Evolutionary conservation across 2,797 vertebrate genomes (phyloP), one percentile per base, ranked within the genome.

Genomic region (Mallotus villosus): DNA sequence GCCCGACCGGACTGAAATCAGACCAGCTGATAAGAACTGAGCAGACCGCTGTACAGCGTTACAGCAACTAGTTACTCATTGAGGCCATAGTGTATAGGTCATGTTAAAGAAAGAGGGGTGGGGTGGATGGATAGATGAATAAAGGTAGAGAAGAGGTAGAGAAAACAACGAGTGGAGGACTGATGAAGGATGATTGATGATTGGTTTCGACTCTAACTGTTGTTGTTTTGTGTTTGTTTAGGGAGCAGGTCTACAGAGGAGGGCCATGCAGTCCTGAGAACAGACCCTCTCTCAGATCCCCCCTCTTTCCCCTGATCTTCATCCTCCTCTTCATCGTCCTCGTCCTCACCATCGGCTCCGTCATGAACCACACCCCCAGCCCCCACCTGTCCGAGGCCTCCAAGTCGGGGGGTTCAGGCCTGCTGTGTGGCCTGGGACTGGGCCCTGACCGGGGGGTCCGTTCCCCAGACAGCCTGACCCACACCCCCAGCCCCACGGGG

Each of bases 311-410:
- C 49, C 27, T n/a, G 51, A 71, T 67, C 12, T 41, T 41, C 37
- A 41, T 41, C 37, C 37, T 41, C 37, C 37, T 11, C 37, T 41
- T 41, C 37, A 41, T 41, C 37, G 8, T 41, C 37, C 37, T 41
- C 37, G 37, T 12, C 37, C 37, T 41, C 37, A 53, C 74, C 82
- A 70, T 72, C 74, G 76, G 27, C 71, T 79, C 70, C 69, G 32
- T 79, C 86, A 98, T 98, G 97, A 98, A 95, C 88, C 97, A 97
- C 78, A 95, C 94, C 1, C 88, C 94, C 51, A 94, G 95, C 58
- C 93, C 95, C 0, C 94, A 93, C 78, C 89, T 96, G 86, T 92
- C 94, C 0, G 94, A 97, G 49, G 90, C 94, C 0, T 90, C 94
- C 21, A 96, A 94, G 63, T 91, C 94, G 5, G 77, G 90, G 29